Base-by-base conservation (phyloP, 2,797 vertebrate species). In the Orientallactaga sibirica region DNA sequence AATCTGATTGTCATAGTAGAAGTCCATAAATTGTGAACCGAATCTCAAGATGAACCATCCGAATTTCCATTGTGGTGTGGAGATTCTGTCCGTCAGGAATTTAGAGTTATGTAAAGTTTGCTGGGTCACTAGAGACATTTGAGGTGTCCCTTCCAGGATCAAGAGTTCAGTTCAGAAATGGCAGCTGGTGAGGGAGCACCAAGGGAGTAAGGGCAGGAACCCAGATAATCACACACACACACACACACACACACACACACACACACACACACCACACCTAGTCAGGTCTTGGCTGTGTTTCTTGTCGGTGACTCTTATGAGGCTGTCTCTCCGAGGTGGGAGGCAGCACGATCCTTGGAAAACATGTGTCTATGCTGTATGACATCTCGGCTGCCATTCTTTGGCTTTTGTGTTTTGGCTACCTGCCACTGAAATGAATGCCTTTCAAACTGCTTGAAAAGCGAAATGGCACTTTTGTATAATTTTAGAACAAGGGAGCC, bases 401-500 rank as follows among this genome's bases (percentile, higher is more conserved):
- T 66, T 37, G 77, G 90, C 88, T 95, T 96, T 93, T 91, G 88
- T 95, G 90, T 94, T 96, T 96, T 97, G 96, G 96, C 96, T 97
- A 97, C 95, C 97, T 97, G 96, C 97, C 96, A 96, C 91, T 14
- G 62, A 96, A 96, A 95, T 96, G 96, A 97, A 96, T 77, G 88
- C 92, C 95, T 97, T 97, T 97, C 97, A 95, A 96, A 97, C 85
- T 93, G 86, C 92, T 96, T 96, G 94, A 97, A 95, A 97, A 97
- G 88, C 43, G 88, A 94, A 95, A 96, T 95, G 95, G 95, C 94
- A 97, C 95, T 97, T 97, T 96, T 95, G 93, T 96, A 95, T 95
- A 96, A 97, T 95, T 97, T 94, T 94, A 95, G 95, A 97, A 97
- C 92, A 95, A 95, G 95, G 93, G 96, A 96, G 94, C 90, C 86